phyloP scores from a whole-genome alignment of 2,113 vertebrate species.

The Sceloporus undulatus region DNA sequence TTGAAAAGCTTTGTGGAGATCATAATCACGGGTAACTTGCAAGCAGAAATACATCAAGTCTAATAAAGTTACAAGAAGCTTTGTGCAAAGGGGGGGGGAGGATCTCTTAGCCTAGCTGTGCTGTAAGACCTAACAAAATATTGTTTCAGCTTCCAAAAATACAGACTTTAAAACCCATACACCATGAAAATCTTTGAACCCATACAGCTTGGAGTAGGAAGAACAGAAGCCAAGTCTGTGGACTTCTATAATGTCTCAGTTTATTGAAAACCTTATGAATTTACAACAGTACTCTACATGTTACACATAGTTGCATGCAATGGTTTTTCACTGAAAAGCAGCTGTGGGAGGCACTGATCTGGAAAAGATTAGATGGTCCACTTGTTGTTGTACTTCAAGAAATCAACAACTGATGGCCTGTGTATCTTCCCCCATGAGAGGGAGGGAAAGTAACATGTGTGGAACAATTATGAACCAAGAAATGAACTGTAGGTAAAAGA shows the following conservation, averaged over 20 bases:
- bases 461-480: neutral
- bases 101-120: neutral
- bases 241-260: neutral
- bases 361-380: neutral
- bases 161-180: neutral
- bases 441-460: neutral
- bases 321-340: slow-evolving; percentile 3
- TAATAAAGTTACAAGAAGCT: neutral
- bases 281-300: neutral
- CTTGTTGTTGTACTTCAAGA: no score
- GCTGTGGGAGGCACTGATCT: neutral
- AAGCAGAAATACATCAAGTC: neutral
- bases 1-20: slow-evolving; percentile 13
- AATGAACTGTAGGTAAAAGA: neutral
- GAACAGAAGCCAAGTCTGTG: neutral
- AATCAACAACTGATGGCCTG: no score
- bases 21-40: neutral
- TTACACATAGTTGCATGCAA: neutral
- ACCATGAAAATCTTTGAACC: slow-evolving; percentile 12
- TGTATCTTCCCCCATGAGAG: neutral
- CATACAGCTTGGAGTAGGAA: slow-evolving; percentile 12
- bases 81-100: neutral
- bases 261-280: neutral
- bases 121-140: slow-evolving; percentile 44
- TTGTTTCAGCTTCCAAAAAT: slow-evolving; percentile 42